Evolutionary conservation across 2,888 invertebrate genomes (phyloP).

Genomic region (Conchocele bisecta): DNA sequence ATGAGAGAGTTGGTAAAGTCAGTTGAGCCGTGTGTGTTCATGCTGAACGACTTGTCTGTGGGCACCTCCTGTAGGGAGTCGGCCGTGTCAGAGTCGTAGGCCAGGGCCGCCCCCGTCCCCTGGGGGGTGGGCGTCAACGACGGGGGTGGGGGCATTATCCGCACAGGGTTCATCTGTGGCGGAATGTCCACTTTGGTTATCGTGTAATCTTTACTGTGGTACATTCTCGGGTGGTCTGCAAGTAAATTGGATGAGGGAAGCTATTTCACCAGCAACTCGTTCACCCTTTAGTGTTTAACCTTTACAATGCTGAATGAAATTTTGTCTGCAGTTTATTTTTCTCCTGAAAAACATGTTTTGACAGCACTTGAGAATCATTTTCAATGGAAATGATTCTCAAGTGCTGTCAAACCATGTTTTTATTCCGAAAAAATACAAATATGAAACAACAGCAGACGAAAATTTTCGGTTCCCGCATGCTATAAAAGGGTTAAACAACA

Average conservation of each 20-base stretch:
- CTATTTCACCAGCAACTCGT: not conserved
- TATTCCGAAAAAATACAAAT: no score
- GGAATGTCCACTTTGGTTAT: constrained; percentile 52
- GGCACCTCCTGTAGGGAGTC: constrained; percentile 70
- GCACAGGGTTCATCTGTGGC: constrained; percentile 32
- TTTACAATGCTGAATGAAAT: no score
- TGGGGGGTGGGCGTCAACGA: constrained; percentile 38
- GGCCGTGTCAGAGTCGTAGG: constrained; percentile 72
- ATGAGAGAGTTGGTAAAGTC: constrained; percentile 23
- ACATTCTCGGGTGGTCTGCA: constrained; percentile 58
- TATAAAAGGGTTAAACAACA: no score
- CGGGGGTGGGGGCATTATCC: constrained; percentile 48
- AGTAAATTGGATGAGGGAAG: not conserved
- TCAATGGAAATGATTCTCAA: no score
- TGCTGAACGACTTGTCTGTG: constrained; percentile 49
- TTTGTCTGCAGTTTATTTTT: not conserved
- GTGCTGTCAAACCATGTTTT: no score
- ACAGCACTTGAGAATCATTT: no score
- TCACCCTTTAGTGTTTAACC: not conserved
- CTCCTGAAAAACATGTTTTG: not conserved
- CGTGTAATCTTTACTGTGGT: constrained; percentile 52
- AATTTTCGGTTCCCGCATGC: no score
- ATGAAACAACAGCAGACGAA: no score
- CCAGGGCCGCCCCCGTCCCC: constrained; percentile 47
- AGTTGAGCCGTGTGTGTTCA: constrained; percentile 27